These are phyloP conservation scores for Podarcis raffonei DNA, from an alignment of 2,113 vertebrate genomes.

Conservation along the genomic window DNA sequence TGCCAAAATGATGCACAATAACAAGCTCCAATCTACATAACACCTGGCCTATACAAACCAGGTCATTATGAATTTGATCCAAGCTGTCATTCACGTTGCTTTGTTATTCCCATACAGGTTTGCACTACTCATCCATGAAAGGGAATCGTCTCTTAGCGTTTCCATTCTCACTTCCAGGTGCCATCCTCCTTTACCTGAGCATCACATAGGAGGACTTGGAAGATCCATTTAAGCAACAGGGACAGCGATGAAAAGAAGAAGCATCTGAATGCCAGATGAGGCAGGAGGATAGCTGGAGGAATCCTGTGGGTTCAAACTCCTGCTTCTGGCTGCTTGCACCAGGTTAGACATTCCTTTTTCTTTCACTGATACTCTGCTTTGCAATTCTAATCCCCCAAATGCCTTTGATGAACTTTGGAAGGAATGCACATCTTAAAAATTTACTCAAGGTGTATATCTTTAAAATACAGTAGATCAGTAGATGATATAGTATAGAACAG, in stretches of 20 bases:
- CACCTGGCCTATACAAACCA: slow-evolving; percentile 81
- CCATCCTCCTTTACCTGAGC: slow-evolving; percentile 31
- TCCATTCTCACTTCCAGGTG: background rate
- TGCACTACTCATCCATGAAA: slow-evolving; percentile 43
- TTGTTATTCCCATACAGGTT: slow-evolving; percentile 72
- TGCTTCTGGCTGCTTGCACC: background rate
- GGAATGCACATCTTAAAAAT: background rate
- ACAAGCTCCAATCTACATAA: slow-evolving; percentile 80
- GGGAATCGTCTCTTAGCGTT: slow-evolving; percentile 26
- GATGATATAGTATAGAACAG: background rate
- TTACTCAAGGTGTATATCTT: background rate
- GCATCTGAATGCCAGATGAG: slow-evolving; percentile 14
- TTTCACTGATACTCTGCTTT: background rate
- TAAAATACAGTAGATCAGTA: background rate
- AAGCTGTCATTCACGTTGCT: slow-evolving; percentile 74
- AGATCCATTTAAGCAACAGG: slow-evolving; percentile 3
- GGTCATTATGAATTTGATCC: slow-evolving; percentile 79
- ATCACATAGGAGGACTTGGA: background rate
- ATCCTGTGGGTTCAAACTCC: background rate
- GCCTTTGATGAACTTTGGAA: slow-evolving; percentile 4
- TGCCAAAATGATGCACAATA: slow-evolving; percentile 80
- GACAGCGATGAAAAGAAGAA: slow-evolving; percentile 25
- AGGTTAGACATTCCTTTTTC: background rate
- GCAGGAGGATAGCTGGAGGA: slow-evolving; percentile 13
- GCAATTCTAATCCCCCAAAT: background rate